phyloP scores from a whole-genome alignment of 2,888 invertebrate species.

The Tricholauxania praeusta region DNA sequence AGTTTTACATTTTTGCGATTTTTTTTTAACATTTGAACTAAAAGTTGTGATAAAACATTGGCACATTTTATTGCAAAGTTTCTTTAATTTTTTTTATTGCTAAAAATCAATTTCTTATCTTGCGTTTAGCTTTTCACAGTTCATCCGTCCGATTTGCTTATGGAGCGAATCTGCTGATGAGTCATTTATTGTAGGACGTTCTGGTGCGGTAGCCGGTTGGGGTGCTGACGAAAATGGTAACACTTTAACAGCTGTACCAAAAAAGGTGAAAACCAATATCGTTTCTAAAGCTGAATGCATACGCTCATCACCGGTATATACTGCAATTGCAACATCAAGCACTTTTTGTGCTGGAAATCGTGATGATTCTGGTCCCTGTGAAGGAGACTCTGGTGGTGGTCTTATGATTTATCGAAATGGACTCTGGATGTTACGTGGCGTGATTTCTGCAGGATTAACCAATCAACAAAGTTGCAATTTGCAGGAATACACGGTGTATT shows the following conservation, averaged over 20 bases:
- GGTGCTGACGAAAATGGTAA: constrained; percentile 58
- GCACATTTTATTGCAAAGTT: no score
- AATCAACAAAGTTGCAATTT: constrained; percentile 71
- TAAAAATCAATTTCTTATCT: no score
- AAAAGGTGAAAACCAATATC: constrained; percentile 68
- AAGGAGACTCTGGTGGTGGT: constrained; percentile 75
- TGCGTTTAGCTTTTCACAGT: constrained; percentile 46
- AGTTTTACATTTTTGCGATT: no score
- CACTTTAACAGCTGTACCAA: constrained; percentile 62
- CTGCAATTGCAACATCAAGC: constrained; percentile 49
- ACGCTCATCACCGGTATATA: constrained; percentile 63
- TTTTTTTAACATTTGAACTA: no score
- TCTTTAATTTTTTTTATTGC: no score
- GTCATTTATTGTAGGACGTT: constrained; percentile 61
- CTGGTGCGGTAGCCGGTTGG: constrained; percentile 72
- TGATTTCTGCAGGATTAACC: constrained; percentile 69
- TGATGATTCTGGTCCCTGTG: constrained; percentile 64
- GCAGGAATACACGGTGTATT: constrained; percentile 75
- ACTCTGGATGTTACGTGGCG: constrained; percentile 68
- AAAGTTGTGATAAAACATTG: no score
- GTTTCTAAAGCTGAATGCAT: constrained; percentile 70
- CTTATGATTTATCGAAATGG: constrained; percentile 68
- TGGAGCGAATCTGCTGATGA: constrained; percentile 60
- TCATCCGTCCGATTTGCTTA: constrained; percentile 61
- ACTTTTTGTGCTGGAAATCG: constrained; percentile 63